Evolutionary conservation across 1,140 invertebrate species (phyloP), one percentile per base, ranked within the genome.

Genomic region (Bombus terrestris): DNA sequence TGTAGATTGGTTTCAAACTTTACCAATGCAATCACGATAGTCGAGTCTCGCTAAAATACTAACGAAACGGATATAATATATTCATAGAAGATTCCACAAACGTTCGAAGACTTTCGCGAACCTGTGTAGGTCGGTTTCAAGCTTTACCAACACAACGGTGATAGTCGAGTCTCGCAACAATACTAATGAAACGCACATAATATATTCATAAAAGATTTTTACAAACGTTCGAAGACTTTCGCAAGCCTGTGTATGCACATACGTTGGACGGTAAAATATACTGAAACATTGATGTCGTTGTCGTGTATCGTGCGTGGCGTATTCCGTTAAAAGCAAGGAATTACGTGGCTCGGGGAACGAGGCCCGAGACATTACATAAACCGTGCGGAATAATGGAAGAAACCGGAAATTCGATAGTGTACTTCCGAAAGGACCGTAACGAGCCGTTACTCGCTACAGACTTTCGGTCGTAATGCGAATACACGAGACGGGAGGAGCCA

Each of bases 401-500:
- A 88, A 88, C 72, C 88, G 90, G 91, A 92, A 91, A 90, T 89
- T 90, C 79, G 77, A 84, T 88, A 80, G 85, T 71, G 83, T 75
- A 86, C 90, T 82, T 89, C 82, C 89, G 82, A 79, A 82, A 88
- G 84, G 84, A 88, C 80, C 82, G 85, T 88, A 92, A 92, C 89
- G 90, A 92, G 88, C 80, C 88, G 90, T 88, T 91, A 90, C 82
- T 83, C 81, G 81, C 73, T 85, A 91, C 82, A 86, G 87, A 86
- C 86, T 90, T 91, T 89, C 87, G 85, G 86, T 72, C 85, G 83
- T 91, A 92, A 91, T 90, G 90, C 86, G 88, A 89, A 90, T 91
- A 94, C 94, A 94, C 87, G 93, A 91, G 94, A 94, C 93, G 93
- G 94, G 94, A 93, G 94, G 94, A 95, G 93, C 87, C 85, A 84